Base-by-base conservation (phyloP, 2,113 vertebrate genomes). In the Apteryx owenii region DNA sequence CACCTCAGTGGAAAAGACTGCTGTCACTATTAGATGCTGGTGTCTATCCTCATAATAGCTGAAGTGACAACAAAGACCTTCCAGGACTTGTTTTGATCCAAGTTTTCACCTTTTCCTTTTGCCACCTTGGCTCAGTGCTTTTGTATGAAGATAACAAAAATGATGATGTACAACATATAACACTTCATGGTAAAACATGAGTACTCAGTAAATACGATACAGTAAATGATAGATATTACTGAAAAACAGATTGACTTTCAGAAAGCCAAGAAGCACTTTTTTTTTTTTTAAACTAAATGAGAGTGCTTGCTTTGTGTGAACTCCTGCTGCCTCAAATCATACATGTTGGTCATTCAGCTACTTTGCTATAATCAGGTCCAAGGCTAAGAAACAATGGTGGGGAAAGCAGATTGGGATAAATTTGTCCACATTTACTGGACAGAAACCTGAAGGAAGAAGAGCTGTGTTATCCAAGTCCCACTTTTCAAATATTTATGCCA, bases 361-460 rank as follows among this genome's bases (percentile, higher is more conserved):
- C 40, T n/a, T 28, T 58, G 29, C 29, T 25, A 44, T 19, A 33
- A 31, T 46, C n/a, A 85, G 22, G 31, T 17, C 21, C 16, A 46
- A 92, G n/a, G 28, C 46, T 81, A n/a, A 89, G 36, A 19, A 1
- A 2, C 19, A 56, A 42, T 2, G 15, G 13, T 64, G 21, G 2
- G 10, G 46, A 68, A 51, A 33, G 42, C 13, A 79, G 16, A 62
- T 0, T n/a, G 12, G 21, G 18, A 1, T 8, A 87, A 79, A 7
- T 25, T 81, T 19, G 48, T 86, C 46, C 10, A 3, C 0, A 0
- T 33, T 25, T 65, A 10, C 48, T 58, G 19, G 33, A 58, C 0
- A 89, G 26, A 90, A 19, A 69, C 9, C 25, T 53, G 69, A 15
- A 38, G 33, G 78, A 58, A 73, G 22, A 17, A 76, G 6, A 56